Percentiles rank a stretch among this genome's conserved stretches.
Conservation (phyloP, 2,888 invertebrate species). For the Miltochrista miniata region DNA sequence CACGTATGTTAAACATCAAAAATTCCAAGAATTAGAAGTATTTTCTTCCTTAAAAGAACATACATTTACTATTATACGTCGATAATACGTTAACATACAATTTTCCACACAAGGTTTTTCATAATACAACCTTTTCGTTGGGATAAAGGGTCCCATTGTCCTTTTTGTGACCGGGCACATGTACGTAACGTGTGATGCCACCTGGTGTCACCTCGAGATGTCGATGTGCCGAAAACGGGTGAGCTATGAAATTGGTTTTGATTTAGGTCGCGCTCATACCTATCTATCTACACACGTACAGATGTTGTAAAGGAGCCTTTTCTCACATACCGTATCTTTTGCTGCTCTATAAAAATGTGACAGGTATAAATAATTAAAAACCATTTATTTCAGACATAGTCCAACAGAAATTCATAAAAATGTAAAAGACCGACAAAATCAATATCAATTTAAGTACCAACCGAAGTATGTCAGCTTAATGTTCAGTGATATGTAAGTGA, state of each 20-base stretch:
- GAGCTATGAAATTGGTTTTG: slow-evolving; percentile 56
- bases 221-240: slow-evolving; percentile 47
- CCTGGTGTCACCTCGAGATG: slow-evolving; percentile 48
- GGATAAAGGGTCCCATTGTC: slow-evolving; percentile 21
- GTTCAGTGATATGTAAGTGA: too few species aligned
- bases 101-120: slow-evolving; percentile 2
- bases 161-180: slow-evolving; percentile 29
- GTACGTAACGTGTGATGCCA: slow-evolving; percentile 27
- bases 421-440: too few species aligned
- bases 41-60: background rate
- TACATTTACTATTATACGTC: too few species aligned
- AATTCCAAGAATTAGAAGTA: background rate
- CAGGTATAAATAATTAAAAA: too few species aligned
- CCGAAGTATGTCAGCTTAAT: too few species aligned
- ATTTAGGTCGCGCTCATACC: slow-evolving; percentile 37
- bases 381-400: too few species aligned
- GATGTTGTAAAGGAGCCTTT: too few species aligned
- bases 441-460: too few species aligned
- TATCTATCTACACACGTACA: background rate
- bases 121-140: slow-evolving; percentile 21
- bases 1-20: background rate
- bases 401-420: too few species aligned
- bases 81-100: background rate
- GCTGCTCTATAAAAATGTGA: too few species aligned
- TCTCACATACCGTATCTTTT: too few species aligned